Conservation (phyloP, 2,888 invertebrate species). For the Volucella inflata region DNA sequence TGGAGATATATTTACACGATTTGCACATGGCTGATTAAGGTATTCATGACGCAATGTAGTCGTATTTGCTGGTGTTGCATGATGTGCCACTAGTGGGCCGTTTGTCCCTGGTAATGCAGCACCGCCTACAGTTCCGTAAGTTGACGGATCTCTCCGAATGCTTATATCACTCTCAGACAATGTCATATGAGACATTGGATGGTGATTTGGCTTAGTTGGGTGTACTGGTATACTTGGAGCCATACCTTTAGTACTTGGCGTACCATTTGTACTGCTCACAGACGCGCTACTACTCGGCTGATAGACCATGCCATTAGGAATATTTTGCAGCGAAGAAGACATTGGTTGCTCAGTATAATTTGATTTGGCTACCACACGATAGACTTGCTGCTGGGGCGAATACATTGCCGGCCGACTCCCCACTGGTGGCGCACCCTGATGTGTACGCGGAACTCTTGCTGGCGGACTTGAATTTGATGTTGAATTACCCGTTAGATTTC, state of each 20-base stretch:
- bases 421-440: slow-evolving; percentile 77
- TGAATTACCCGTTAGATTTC: slow-evolving; percentile 76
- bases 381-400: slow-evolving; percentile 82
- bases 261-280: slow-evolving; percentile 76
- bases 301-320: slow-evolving; percentile 83
- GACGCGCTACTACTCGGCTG: slow-evolving; percentile 78
- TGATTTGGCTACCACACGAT: slow-evolving; percentile 82
- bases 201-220: slow-evolving; percentile 79
- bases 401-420: slow-evolving; percentile 81
- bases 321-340: slow-evolving; percentile 84
- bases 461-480: slow-evolving; percentile 81
- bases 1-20: slow-evolving; percentile 80
- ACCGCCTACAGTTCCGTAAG: slow-evolving; percentile 78
- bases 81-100: slow-evolving; percentile 80
- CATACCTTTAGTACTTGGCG: slow-evolving; percentile 75
- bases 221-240: slow-evolving; percentile 71
- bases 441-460: slow-evolving; percentile 81
- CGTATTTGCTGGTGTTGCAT: slow-evolving; percentile 81
- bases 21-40: slow-evolving; percentile 79
- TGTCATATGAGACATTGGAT: slow-evolving; percentile 81
- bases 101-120: slow-evolving; percentile 77
- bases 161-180: slow-evolving; percentile 80
- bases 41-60: slow-evolving; percentile 81
- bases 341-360: slow-evolving; percentile 83
- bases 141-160: slow-evolving; percentile 79